A percentile compares a stretch with the other conserved stretches of the same genome.
Conservation (phyloP, 2,888 invertebrate genomes). For the Aporophyla lueneburgensis region DNA sequence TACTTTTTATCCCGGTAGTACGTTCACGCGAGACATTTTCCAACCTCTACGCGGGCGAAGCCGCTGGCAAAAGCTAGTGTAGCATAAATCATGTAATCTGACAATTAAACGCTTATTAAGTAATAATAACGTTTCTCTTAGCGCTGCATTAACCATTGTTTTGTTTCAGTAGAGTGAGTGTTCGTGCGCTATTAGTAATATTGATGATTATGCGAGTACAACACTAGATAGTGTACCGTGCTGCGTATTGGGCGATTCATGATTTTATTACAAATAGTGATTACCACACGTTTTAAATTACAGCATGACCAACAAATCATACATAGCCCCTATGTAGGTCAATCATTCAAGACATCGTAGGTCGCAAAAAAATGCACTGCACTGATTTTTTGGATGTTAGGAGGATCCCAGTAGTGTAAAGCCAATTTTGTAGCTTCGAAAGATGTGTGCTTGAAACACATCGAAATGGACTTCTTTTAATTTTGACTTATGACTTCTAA, state of each 20-base stretch:
- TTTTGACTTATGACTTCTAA: too few relatives aligned
- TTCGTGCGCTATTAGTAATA: conserved; percentile 2
- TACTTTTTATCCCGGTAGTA: too few relatives aligned
- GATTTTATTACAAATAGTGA: background rate
- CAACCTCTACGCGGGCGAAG: too few relatives aligned
- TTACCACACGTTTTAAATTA: background rate
- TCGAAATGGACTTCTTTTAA: too few relatives aligned
- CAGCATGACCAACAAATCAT: background rate
- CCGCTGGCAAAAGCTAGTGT: too few relatives aligned
- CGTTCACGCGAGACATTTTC: too few relatives aligned
- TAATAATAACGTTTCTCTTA: conserved; percentile 41
- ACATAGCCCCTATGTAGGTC: background rate
- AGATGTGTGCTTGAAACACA: too few relatives aligned
- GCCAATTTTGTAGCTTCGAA: too few relatives aligned
- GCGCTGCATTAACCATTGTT: conserved; percentile 50
- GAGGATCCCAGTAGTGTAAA: too few relatives aligned
- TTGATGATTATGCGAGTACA: conserved; percentile 6
- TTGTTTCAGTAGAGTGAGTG: conserved; percentile 34
- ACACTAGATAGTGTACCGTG: background rate
- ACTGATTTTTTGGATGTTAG: too few relatives aligned
- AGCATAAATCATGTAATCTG: conserved; percentile 44
- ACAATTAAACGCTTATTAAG: conserved; percentile 48
- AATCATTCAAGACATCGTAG: too few relatives aligned
- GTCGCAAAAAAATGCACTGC: too few relatives aligned
- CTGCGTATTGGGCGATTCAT: background rate